A percentile compares a stretch with the other conserved stretches of the same genome.
Conservation (phyloP, 2,888 invertebrate species). For the Eilema depressum region DNA sequence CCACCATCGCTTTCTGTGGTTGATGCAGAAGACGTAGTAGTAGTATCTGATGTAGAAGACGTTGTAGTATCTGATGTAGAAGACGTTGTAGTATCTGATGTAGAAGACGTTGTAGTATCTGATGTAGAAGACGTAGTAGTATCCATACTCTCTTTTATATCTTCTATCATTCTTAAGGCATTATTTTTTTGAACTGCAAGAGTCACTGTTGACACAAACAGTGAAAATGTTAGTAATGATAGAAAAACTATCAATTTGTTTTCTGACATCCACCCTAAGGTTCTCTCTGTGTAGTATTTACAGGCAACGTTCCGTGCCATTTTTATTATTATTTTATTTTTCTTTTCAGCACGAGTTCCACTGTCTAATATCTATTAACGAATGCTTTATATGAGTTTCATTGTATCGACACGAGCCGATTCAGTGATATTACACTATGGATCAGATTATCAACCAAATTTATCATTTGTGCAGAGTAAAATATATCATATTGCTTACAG, state of each 20-base stretch:
- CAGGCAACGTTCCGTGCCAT: constrained; percentile 50
- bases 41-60: too few species aligned
- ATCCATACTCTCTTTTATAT: background rate
- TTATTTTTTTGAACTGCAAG: constrained; percentile 71
- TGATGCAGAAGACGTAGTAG: too few species aligned
- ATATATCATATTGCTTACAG: background rate
- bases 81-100: too few species aligned
- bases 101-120: too few species aligned
- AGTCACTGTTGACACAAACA: constrained; percentile 74
- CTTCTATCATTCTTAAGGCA: constrained; percentile 49
- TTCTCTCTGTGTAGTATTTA: constrained; percentile 67
- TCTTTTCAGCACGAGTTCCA: constrained; percentile 29
- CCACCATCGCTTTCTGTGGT: too few species aligned
- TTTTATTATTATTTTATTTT: constrained; percentile 34
- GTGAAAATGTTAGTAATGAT: constrained; percentile 67
- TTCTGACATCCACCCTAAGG: constrained; percentile 71
- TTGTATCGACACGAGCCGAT: constrained; percentile 24
- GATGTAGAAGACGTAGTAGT: constrained; percentile 12
- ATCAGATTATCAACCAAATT: background rate
- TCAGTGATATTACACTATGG: background rate
- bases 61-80: too few species aligned
- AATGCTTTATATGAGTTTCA: constrained; percentile 24
- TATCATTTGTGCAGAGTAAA: background rate
- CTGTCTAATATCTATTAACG: constrained; percentile 17
- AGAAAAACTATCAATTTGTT: constrained; percentile 78